Evolutionary conservation across 2,888 invertebrate species (phyloP).

Genomic region (Leptinotarsa rubiginosa): DNA sequence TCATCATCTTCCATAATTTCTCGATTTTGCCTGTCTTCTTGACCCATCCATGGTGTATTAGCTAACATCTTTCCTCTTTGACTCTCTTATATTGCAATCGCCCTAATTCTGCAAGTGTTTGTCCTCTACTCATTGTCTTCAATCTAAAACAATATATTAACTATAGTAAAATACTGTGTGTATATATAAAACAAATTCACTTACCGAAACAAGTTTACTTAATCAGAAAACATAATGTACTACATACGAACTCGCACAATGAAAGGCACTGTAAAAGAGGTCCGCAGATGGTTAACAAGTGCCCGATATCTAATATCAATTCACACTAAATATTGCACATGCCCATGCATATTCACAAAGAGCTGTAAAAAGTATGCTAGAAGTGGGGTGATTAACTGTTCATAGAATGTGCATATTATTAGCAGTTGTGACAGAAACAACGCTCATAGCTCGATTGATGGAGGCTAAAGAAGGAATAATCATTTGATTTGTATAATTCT

Average conservation of each 20-base stretch:
- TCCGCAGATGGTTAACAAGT: not conserved
- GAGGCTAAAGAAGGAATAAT: no score
- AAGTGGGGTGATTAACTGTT: not conserved
- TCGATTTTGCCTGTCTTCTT: not conserved
- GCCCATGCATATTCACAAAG: not conserved
- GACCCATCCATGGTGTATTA: not conserved
- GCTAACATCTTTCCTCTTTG: no score
- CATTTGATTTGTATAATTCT: no score
- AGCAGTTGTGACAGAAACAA: not conserved
- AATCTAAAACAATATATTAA: not conserved
- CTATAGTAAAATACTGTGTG: no score
- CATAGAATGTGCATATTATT: not conserved
- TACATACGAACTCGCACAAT: no score
- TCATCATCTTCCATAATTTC: constrained; percentile 2
- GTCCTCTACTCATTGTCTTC: not conserved
- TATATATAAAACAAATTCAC: not conserved
- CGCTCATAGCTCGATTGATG: not conserved
- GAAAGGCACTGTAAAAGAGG: not conserved
- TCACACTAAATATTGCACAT: not conserved
- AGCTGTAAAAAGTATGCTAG: not conserved
- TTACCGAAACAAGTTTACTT: not conserved
- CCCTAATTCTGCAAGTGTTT: not conserved
- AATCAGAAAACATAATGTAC: not conserved
- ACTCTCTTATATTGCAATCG: not conserved
- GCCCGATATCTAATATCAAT: not conserved